Evolutionary conservation across 2,888 invertebrate species (phyloP).

Genomic region (Diaprepes abbreviatus): DNA sequence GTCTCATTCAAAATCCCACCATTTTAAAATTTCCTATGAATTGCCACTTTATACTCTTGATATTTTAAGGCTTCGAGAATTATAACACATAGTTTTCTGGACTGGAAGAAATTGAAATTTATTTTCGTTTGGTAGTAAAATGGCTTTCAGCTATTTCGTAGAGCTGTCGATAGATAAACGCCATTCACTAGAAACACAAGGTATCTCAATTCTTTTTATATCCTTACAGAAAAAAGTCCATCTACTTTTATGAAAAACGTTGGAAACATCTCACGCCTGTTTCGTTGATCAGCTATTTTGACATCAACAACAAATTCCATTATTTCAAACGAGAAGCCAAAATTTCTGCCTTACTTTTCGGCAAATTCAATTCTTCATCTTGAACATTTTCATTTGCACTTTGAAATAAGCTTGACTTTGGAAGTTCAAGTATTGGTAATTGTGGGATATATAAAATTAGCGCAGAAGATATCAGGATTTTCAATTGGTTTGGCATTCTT

Average conservation of each 20-base stretch:
- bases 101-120: slow-evolving; percentile 57
- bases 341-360: too few relatives aligned
- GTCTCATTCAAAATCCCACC: slow-evolving; percentile 4
- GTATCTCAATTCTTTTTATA: slow-evolving; percentile 48
- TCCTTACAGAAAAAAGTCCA: slow-evolving; percentile 51
- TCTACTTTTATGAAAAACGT: slow-evolving; percentile 49
- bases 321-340: not conserved
- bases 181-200: slow-evolving; percentile 47
- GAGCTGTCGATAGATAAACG: slow-evolving; percentile 50
- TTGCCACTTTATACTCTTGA: slow-evolving; percentile 8
- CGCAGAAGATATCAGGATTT: too few relatives aligned
- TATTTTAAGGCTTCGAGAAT: slow-evolving; percentile 29
- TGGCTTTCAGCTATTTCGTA: slow-evolving; percentile 47
- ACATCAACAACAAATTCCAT: slow-evolving; percentile 11
- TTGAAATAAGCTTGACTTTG: too few relatives aligned
- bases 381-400: too few relatives aligned
- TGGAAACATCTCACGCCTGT: slow-evolving; percentile 43
- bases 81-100: slow-evolving; percentile 58
- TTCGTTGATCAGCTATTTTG: slow-evolving; percentile 5
- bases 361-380: not conserved
- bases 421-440: too few relatives aligned
- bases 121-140: slow-evolving; percentile 54
- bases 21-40: slow-evolving; percentile 8
- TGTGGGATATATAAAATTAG: too few relatives aligned
- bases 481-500: too few relatives aligned